Evolutionary conservation across 2,113 vertebrate species (phyloP), one percentile per base, ranked within the genome.

Genomic region (Ranitomeya variabilis): DNA sequence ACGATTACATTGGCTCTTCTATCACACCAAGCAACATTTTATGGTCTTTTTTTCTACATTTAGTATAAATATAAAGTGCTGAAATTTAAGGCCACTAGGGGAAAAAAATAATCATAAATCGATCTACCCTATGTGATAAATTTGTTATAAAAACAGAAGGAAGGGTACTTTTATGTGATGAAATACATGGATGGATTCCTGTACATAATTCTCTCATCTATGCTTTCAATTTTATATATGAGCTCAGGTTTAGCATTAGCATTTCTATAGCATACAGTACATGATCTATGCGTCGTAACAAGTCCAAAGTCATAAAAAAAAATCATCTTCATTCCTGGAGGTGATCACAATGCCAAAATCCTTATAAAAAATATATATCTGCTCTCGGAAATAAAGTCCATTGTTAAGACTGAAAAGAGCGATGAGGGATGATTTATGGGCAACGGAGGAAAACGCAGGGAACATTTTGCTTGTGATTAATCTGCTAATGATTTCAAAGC

Each of bases 401-500:
- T 59, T 18, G 8, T 31, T 81, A 88, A 88, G 57, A 88, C 77
- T 77, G 80, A 23, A 77, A 83, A 60, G 64, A 64, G 31, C 52
- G 69, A 60, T 1, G 18, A 45, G 62, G 12, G 11, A 76, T 76
- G 66, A 88, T 83, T 88, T 76, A 88, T 83, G 71, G 62, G 52
- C 62, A 31, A 19, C 57, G 5, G 16, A 60, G 19, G 26, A 66
- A 89, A 66, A 78, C 73, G 79, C 7, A 15, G 23, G 59, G 76
- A 78, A 57, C 76, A 60, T 79, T 89, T 69, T 45, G 82, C 59
- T 62, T 57, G 71, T 85, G 73, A 89, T 89, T 85, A 89, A 89
- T 85, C 71, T 78, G 23, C 31, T 23, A 78, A 64, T 59, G 31
- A 78, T 84, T 77, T 54, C 16, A 62, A 85, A 59, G 83, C 83